Base-by-base conservation (phyloP, 2,113 vertebrate genomes). In the Pterocles burchelli region DNA sequence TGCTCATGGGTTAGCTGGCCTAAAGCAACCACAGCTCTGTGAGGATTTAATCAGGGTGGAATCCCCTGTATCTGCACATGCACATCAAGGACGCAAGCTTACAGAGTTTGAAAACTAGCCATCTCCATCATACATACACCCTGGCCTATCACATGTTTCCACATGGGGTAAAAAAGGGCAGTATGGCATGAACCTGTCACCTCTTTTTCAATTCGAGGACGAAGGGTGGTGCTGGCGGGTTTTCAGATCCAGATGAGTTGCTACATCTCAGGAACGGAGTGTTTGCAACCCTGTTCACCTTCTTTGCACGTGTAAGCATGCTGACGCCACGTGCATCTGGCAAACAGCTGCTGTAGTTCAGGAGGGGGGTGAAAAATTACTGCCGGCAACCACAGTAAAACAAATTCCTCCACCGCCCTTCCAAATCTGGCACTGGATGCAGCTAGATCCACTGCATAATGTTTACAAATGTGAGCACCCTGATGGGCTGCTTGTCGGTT, bases 91-190 rank as follows among this genome's bases (percentile, higher is more conserved):
- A 67, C 13, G 34, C 24, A 88, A 92, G 57, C 29, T 59, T 20
- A 51, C 43, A 63, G 17, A 63, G 17, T 46, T 0, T 75, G 61
- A 63, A 36, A 75, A 41, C 9, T 4, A 52, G 31, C 12, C 49
- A 49, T 9, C 54, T 78, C 65, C 38, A 43, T 6, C 11, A 45
- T 29, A 29, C 2, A 6, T 25, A 38, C 0, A 0, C 26, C 51
- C 72, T 29, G 25, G n/a, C 28, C 54, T 46, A 15, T 10, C 9
- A 12, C 7, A 2, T 7, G 6, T 29, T 77, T 33, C 36, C 1
- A 0, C 22, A 45, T 0, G 1, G 52, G 1, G 9, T n/a, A 38
- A 78, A 38, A 57, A 92, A 48, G 17, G 29, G 51, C 33, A 81
- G 26, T 5, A 19, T 17, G 13, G 51, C 14, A 45, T 10, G 8